These are phyloP conservation scores for Drosophila malerkotliana DNA, from an alignment of 1,140 invertebrate species.

Conservation along the genomic window DNA sequence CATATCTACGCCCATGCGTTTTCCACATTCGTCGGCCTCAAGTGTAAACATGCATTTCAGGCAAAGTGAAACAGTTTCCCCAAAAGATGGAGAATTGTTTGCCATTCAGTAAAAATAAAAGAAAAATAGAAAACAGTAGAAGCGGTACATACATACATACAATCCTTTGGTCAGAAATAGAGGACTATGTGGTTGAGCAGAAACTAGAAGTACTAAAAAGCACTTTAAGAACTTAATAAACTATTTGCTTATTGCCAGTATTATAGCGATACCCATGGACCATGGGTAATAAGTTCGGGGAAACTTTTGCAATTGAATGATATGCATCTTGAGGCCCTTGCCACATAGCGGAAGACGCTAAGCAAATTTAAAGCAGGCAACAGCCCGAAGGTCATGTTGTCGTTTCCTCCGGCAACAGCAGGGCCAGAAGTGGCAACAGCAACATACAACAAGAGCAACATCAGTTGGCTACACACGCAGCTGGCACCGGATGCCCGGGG, in stretches of 20 bases:
- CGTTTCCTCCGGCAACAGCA: constrained; percentile 57
- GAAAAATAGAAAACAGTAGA: constrained; percentile 8
- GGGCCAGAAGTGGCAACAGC: constrained; percentile 24
- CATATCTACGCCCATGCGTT: constrained; percentile 33
- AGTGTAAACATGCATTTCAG: constrained; percentile 62
- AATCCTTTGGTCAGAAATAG: not conserved
- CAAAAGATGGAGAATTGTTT: constrained; percentile 31
- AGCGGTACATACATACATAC: constrained; percentile 3
- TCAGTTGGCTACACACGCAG: constrained; percentile 61
- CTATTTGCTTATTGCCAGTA: not conserved
- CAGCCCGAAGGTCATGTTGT: constrained; percentile 75
- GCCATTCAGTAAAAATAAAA: constrained; percentile 24
- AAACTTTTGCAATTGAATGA: constrained; percentile 45
- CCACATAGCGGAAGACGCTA: constrained; percentile 74
- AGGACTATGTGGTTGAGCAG: not conserved
- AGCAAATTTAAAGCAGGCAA: constrained; percentile 72
- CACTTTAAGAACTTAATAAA: not conserved
- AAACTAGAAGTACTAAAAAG: not conserved
- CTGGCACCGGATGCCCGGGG: constrained; percentile 75
- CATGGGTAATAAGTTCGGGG: constrained; percentile 52
- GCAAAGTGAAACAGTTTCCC: constrained; percentile 44
- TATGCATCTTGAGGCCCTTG: constrained; percentile 60
- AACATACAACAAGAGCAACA: constrained; percentile 23
- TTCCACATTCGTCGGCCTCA: constrained; percentile 40
- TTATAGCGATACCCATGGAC: constrained; percentile 3